Conservation (phyloP, 2,888 invertebrate species). For the Ophion ellenae region DNA sequence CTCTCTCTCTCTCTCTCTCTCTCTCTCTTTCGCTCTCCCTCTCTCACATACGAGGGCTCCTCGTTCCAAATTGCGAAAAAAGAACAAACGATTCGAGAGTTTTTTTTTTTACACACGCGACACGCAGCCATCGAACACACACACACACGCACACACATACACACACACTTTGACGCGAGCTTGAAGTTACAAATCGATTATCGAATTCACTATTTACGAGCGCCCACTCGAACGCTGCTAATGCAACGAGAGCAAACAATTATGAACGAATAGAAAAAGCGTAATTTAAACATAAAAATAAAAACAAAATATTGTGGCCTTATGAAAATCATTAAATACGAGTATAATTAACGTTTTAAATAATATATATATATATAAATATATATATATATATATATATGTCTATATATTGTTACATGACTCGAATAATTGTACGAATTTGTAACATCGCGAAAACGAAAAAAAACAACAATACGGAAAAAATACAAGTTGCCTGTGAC, state of each 20-base stretch:
- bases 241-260: conserved; percentile 12
- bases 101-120: neutral
- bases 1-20: too few species aligned
- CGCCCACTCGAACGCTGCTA: conserved; percentile 48
- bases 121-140: conserved; percentile 40
- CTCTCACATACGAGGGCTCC: conserved; percentile 43
- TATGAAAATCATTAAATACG: conserved; percentile 76
- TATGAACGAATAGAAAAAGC: conserved; percentile 27
- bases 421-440: conserved; percentile 60
- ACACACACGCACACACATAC: conserved; percentile 50
- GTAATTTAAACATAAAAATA: conserved; percentile 61
- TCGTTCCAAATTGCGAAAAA: conserved; percentile 18
- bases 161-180: conserved; percentile 36
- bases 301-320: conserved; percentile 76
- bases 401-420: conserved; percentile 61
- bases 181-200: conserved; percentile 30
- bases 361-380: conserved; percentile 47
- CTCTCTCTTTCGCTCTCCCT: too few species aligned
- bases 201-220: conserved; percentile 45
- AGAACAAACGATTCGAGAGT: conserved; percentile 38
- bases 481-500: conserved; percentile 55
- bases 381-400: conserved; percentile 29
- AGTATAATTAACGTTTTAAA: conserved; percentile 72
- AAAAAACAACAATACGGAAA: conserved; percentile 29
- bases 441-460: conserved; percentile 45